phyloP scores from a whole-genome alignment of 2,113 vertebrate genomes.

The Plotosus lineatus region DNA sequence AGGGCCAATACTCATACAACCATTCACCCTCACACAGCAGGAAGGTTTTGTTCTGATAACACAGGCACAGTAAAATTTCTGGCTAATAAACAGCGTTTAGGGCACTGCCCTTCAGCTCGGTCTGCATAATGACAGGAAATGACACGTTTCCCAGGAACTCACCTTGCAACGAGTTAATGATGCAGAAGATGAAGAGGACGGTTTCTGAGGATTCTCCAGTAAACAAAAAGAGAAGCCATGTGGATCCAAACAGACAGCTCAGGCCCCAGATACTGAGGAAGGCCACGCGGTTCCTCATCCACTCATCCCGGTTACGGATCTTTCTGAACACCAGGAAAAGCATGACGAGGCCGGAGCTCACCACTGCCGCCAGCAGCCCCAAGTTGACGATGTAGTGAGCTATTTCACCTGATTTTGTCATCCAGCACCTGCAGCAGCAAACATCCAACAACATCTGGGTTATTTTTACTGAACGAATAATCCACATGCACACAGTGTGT shows the following conservation, averaged over 20 bases:
- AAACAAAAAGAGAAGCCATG: conserved; percentile 70
- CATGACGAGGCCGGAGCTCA: conserved; percentile 65
- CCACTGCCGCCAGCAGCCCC: conserved; percentile 55
- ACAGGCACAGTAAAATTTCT: conserved; percentile 29
- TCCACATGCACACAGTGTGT: neutral
- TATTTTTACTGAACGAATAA: neutral
- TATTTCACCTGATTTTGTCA: conserved; percentile 56
- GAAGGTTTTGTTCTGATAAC: neutral
- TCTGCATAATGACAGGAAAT: neutral
- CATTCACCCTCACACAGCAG: conserved; percentile 17
- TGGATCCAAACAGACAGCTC: conserved; percentile 71
- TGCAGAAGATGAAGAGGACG: conserved; percentile 66
- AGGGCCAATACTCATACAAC: no score
- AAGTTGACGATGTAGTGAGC: conserved; percentile 67
- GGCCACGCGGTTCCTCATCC: conserved; percentile 62
- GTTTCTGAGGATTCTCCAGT: conserved; percentile 58
- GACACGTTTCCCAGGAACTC: neutral
- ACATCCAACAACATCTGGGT: neutral
- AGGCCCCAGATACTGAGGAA: conserved; percentile 78
- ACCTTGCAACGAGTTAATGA: conserved; percentile 76
- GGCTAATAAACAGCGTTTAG: conserved; percentile 48
- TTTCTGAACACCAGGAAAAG: conserved; percentile 65
- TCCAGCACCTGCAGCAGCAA: conserved; percentile 71
- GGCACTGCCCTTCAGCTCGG: neutral
- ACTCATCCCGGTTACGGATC: conserved; percentile 63